Base-by-base conservation (phyloP, 2,113 vertebrate genomes). In the Brevimyrus niger region DNA sequence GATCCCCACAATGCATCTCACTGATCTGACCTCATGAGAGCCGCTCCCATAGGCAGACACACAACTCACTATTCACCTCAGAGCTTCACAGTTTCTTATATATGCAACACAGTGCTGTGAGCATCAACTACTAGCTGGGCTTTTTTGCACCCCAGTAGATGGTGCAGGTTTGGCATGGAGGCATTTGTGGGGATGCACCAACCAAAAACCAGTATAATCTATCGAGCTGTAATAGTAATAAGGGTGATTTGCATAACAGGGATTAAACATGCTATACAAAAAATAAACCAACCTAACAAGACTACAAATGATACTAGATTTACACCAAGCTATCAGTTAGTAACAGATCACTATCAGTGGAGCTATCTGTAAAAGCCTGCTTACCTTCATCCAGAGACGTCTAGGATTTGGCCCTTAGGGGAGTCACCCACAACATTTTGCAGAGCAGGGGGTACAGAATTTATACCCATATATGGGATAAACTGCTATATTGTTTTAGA, bases 201-300 rank as follows among this genome's bases (percentile, higher is more conserved):
- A 31, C 55, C 47, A 88, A 87, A 90, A 76, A 85, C 90, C 53
- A 88, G 90, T 61, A 83, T 87, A 88, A 89, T 90, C 90, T 91
- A 84, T 50, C 47, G 27, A 46, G 48, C 69, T 69, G 46, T 42
- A 48, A 65, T 83, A 88, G 21, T 61, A 23, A 42, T 11, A 23
- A 35, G 38, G 11, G 51, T 42, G 13, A 17, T 88, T 92, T 92
- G 90, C 76, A 91, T 91, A 92, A 93, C 91, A 86, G 88, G 7
- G 3, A 88, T 80, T 91, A 91, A 92, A 92, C 91, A 92, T 92
- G 92, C 90, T 38, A 91, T 38, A 89, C 42, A 48, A 27, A 85
- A 38, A 47, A 87, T 58, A 47, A 65, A 89, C 27, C 9, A 65
- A n/a, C 58, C 58, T 11, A 61, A 58, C 53, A 61, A 10, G 58